These are phyloP conservation scores for Micrasema minimum DNA, from an alignment of 1,140 invertebrate genomes.

Conservation along the genomic window DNA sequence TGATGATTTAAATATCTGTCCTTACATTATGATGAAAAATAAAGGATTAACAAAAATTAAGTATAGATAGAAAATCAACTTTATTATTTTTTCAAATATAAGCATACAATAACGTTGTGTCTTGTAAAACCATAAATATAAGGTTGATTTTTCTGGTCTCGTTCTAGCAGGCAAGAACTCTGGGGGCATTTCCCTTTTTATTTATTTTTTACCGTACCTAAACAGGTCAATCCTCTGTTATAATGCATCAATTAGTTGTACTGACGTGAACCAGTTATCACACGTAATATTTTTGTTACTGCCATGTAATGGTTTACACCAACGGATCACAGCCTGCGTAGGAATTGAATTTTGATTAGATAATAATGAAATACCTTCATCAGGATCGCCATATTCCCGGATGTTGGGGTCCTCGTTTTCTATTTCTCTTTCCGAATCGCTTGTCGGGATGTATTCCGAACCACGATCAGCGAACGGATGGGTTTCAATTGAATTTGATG, in stretches of 20 bases:
- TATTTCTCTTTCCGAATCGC: too few species aligned
- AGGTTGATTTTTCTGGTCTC: not conserved
- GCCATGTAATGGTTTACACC: slow-evolving; percentile 1
- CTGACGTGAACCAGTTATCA: not conserved
- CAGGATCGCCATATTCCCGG: too few species aligned
- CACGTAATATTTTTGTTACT: slow-evolving; percentile 3
- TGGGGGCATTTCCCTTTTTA: not conserved
- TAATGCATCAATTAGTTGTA: slow-evolving; percentile 3
- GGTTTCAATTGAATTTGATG: too few species aligned
- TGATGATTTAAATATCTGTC: slow-evolving; percentile 12
- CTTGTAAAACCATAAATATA: slow-evolving; percentile 1
- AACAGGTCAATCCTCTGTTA: slow-evolving; percentile 1
- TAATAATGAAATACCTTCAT: too few species aligned
- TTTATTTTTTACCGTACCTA: not conserved
- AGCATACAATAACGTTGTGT: not conserved
- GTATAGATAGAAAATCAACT: not conserved
- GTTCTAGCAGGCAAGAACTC: not conserved
- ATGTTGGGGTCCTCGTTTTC: too few species aligned
- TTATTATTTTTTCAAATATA: slow-evolving; percentile 6
- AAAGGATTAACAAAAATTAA: not conserved
- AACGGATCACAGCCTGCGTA: slow-evolving; percentile 7
- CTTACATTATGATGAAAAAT: slow-evolving; percentile 2
- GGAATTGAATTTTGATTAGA: too few species aligned
- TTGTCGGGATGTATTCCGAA: too few species aligned
- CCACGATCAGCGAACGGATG: too few species aligned